Evolutionary conservation across 2,113 vertebrate species (phyloP).

Genomic region (Etheostoma cragini): DNA sequence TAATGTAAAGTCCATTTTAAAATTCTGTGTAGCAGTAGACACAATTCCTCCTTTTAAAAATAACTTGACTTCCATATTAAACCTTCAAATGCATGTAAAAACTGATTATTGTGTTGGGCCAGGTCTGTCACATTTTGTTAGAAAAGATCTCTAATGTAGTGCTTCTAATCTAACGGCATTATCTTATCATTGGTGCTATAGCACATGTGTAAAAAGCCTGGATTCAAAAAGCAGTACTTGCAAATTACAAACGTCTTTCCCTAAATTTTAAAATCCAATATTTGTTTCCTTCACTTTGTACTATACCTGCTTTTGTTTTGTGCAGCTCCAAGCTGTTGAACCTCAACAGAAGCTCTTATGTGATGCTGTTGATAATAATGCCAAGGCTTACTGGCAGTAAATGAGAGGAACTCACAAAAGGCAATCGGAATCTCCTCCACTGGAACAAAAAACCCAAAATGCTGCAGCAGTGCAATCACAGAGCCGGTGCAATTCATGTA

Average conservation of each 20-base stretch:
- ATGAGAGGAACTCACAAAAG: constrained; percentile 49
- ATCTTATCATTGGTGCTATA: not conserved
- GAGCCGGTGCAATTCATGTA: constrained; percentile 34
- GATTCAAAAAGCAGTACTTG: constrained; percentile 1
- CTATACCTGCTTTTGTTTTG: not conserved
- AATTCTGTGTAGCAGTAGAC: constrained; percentile 1
- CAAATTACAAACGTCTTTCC: not conserved
- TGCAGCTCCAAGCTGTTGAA: constrained; percentile 11
- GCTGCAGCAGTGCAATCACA: constrained; percentile 40
- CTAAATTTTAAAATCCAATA: not conserved
- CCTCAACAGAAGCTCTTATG: constrained; percentile 25
- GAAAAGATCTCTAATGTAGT: not conserved
- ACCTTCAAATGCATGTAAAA: not conserved
- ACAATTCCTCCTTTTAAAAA: not conserved
- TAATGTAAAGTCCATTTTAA: constrained; percentile 22
- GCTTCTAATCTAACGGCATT: not conserved
- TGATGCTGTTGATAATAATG: constrained; percentile 40
- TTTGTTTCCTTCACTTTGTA: constrained; percentile 1
- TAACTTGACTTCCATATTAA: not conserved
- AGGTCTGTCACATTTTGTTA: not conserved
- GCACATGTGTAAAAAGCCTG: not conserved
- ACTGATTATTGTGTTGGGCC: not conserved
- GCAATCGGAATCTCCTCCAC: constrained; percentile 48
- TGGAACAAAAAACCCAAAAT: constrained; percentile 59
- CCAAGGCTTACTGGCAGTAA: constrained; percentile 26